These are phyloP conservation scores for Drosophila insularis DNA, from an alignment of 1,140 invertebrate genomes.

Conservation along the genomic window DNA sequence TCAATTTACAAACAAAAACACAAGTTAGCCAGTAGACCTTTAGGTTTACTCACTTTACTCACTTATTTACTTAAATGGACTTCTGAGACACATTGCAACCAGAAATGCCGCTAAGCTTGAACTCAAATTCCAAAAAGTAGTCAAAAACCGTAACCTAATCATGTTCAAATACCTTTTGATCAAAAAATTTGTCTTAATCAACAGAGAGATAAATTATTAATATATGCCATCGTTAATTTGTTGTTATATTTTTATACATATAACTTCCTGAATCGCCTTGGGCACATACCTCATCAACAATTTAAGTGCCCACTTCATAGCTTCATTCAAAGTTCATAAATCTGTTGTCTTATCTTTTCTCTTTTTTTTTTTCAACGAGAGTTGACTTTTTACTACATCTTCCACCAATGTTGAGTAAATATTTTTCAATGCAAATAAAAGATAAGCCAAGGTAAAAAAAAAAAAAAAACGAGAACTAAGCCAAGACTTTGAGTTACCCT, in stretches of 20 bases:
- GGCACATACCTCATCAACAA: neutral
- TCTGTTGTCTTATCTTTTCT: constrained; percentile 31
- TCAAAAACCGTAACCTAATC: too few species aligned
- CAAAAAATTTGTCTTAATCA: neutral
- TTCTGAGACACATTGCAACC: too few species aligned
- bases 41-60: too few species aligned
- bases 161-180: too few species aligned
- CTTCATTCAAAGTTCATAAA: constrained; percentile 23
- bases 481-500: neutral
- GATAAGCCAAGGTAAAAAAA: constrained; percentile 54
- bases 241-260: neutral
- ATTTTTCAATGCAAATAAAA: constrained; percentile 75
- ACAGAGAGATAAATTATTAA: neutral
- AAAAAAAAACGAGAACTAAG: neutral
- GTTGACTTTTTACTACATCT: constrained; percentile 32
- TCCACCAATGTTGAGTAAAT: constrained; percentile 65
- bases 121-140: too few species aligned
- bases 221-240: neutral
- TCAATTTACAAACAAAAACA: neutral
- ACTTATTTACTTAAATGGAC: too few species aligned
- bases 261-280: neutral
- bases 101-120: too few species aligned
- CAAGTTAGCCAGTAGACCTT: neutral
- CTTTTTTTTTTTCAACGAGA: constrained; percentile 27
- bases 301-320: constrained; percentile 3